Percentiles rank a stretch among this genome's conserved stretches.
phyloP scores from a whole-genome alignment of 2,888 invertebrate species.

The Aplocera efformata region DNA sequence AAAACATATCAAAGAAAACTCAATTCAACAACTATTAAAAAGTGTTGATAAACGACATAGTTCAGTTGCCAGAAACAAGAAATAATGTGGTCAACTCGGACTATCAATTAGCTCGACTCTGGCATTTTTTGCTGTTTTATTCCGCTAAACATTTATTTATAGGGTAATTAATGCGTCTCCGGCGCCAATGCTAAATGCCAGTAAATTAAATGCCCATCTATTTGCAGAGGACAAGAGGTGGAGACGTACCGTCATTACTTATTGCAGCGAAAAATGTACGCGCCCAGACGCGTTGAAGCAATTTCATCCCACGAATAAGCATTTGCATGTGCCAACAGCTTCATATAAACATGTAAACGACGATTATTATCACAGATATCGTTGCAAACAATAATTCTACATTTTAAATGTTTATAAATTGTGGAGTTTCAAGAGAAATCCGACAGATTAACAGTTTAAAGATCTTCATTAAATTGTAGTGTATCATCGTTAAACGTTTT shows the following conservation, averaged over 20 bases:
- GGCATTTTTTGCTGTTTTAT: constrained; percentile 29
- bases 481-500: too few relatives aligned
- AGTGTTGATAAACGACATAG: constrained; percentile 24
- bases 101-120: constrained; percentile 28
- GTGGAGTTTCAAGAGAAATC: neutral
- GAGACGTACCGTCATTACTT: constrained; percentile 17
- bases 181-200: constrained; percentile 42
- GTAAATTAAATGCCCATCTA: constrained; percentile 30
- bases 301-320: constrained; percentile 6
- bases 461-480: too few relatives aligned
- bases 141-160: constrained; percentile 45
- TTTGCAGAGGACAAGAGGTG: constrained; percentile 31
- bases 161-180: constrained; percentile 52
- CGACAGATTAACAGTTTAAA: constrained; percentile 3
- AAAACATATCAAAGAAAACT: neutral
- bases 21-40: constrained; percentile 21
- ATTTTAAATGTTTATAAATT: too few relatives aligned
- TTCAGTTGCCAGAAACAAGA: constrained; percentile 19
- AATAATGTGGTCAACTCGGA: constrained; percentile 24
- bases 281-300: constrained; percentile 15
- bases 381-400: too few relatives aligned
- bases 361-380: neutral
- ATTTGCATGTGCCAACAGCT: constrained; percentile 5
- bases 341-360: neutral
- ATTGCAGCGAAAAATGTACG: constrained; percentile 20